Conservation (phyloP, 2,888 invertebrate species). For the Pteria penguin region DNA sequence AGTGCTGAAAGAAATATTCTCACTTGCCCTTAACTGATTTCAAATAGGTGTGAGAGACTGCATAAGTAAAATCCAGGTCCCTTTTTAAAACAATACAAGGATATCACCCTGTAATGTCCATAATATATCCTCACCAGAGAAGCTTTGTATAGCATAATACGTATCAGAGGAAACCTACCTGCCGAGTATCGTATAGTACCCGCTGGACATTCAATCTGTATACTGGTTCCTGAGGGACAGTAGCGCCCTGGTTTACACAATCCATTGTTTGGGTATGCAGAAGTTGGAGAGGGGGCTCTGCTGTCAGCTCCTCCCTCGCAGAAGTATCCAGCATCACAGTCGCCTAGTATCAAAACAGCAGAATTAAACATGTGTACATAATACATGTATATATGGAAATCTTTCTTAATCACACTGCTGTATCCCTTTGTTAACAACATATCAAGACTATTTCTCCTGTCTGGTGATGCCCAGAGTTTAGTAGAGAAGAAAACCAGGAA, state of each 20-base stretch:
- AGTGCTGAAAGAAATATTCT: no score
- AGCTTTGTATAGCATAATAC: no score
- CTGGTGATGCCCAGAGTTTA: no score
- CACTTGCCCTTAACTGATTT: no score
- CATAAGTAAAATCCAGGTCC: no score
- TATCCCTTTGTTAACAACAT: no score
- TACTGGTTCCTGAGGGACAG: conserved; percentile 74
- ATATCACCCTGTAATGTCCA: no score
- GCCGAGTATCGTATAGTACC: conserved; percentile 73
- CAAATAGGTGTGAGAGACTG: no score
- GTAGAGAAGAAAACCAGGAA: no score
- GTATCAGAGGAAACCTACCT: conserved; percentile 56
- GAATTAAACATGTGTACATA: neutral
- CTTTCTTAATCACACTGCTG: neutral
- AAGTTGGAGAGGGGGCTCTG: conserved; percentile 64
- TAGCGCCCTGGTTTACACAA: conserved; percentile 74
- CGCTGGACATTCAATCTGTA: conserved; percentile 70
- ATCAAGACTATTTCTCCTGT: no score
- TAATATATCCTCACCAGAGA: no score
- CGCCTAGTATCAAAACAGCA: conserved; percentile 54
- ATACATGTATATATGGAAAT: neutral
- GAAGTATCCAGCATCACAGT: conserved; percentile 76
- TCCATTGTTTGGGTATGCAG: conserved; percentile 71
- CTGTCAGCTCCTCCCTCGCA: conserved; percentile 75
- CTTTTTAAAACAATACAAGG: no score